These are phyloP conservation scores for Aldrovandia affinis DNA, from an alignment of 2,797 vertebrate species.

Conservation along the genomic window DNA sequence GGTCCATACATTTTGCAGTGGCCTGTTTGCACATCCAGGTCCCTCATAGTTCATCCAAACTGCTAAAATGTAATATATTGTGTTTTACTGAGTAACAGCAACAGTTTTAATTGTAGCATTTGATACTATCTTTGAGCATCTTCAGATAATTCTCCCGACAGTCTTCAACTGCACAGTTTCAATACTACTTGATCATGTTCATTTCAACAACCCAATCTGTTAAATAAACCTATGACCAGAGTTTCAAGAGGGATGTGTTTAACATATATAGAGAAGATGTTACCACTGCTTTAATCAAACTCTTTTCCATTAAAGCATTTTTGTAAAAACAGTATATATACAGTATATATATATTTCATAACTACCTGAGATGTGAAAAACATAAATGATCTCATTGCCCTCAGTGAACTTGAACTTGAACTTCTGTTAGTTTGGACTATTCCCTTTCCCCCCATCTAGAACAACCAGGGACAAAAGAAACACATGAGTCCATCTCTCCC, in stretches of 20 bases:
- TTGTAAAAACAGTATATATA: too few relatives aligned
- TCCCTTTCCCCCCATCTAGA: slow-evolving; percentile 37
- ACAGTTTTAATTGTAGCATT: too few relatives aligned
- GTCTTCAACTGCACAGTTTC: too few relatives aligned
- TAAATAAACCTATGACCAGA: not conserved
- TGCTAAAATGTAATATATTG: too few relatives aligned
- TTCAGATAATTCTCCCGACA: too few relatives aligned
- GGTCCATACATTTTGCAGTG: too few relatives aligned
- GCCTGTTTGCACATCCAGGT: too few relatives aligned
- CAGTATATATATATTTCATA: too few relatives aligned
- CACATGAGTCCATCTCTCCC: slow-evolving; percentile 62
- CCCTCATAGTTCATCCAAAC: not conserved
- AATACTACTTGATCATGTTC: not conserved
- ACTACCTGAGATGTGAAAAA: slow-evolving; percentile 74
- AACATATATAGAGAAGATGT: not conserved
- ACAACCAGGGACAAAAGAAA: not conserved
- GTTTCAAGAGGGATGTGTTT: too few relatives aligned
- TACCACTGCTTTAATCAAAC: not conserved
- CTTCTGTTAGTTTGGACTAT: slow-evolving; percentile 64
- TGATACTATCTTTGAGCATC: too few relatives aligned
- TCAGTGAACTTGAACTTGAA: slow-evolving; percentile 62
- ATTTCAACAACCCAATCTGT: not conserved
- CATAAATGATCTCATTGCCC: slow-evolving; percentile 62
- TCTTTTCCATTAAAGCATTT: too few relatives aligned
- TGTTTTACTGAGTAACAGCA: not conserved